Base-by-base conservation (phyloP, 2,113 vertebrate species). In the Pseudorasbora parva region DNA sequence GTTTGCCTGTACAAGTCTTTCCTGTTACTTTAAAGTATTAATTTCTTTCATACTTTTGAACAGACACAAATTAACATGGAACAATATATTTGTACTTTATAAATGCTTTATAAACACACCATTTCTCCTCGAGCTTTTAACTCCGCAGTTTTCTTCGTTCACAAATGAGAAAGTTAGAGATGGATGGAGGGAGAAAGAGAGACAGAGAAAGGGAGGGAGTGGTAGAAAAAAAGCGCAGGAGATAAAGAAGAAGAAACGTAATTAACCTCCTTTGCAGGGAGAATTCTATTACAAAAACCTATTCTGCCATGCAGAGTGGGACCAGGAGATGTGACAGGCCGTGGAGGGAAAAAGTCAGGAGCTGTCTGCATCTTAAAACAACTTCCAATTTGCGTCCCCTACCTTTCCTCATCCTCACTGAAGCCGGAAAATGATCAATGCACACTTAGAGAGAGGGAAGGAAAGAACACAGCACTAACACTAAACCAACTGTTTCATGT, bases 241-340 rank as follows among this genome's bases (percentile, higher is more conserved):
- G 78, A 69, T 64, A 77, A n/a, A 78, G n/a, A 74, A 78, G 83
- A 87, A 82, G 83, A 94, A 95, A 95, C 95, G 95, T 97, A 97
- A 99, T 99, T 98, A 99, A 98, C 97, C 96, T 97, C 95, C 92
- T 94, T 92, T 91, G 94, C 91, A 93, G 93, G 93, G 94, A 94
- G 94, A 97, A 97, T 98, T 98, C 96, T 96, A 98, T 98, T 98
- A 97, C 94, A 93, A 96, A 94, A 89, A 96, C 91, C 94, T 96
- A 93, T 93, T 96, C 95, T 96, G 94, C 95, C 95, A 96, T 96
- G 96, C 96, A 97, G 97, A 97, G 94, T 92, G 94, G 93, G 93
- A 95, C 92, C 92, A 93, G 91, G 94, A 96, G 96, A 97, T 96
- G 96, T 98, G 97, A 96, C 95, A 96, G 95, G 93, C 95, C 92